Conservation (phyloP, 2,888 invertebrate genomes). For the Rhimphoctona megacephalus region DNA sequence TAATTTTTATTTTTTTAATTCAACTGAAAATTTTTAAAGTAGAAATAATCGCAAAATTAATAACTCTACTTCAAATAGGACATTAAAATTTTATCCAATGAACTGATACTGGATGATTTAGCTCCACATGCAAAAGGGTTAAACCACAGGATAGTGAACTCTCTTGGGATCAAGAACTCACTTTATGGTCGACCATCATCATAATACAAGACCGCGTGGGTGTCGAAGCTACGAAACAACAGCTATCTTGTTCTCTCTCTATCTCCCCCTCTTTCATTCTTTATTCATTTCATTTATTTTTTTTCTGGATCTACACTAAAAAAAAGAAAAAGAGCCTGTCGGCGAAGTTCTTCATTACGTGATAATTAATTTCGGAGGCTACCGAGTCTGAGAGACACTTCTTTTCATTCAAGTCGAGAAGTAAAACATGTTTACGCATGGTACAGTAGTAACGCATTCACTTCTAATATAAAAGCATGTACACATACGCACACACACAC, state of each 20-base stretch:
- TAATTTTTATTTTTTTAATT: too few species aligned
- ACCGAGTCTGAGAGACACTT: constrained; percentile 48
- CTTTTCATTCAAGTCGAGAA: constrained; percentile 54
- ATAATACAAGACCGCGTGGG: constrained; percentile 59
- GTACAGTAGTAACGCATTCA: constrained; percentile 40
- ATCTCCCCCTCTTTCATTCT: constrained; percentile 1
- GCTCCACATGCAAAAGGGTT: background rate
- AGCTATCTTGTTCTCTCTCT: constrained; percentile 30
- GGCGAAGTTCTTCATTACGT: constrained; percentile 73
- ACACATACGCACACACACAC: background rate
- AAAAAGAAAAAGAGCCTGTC: constrained; percentile 54
- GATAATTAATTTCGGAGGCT: constrained; percentile 77
- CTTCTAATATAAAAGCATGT: constrained; percentile 3
- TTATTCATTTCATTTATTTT: constrained; percentile 28
- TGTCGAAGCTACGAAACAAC: constrained; percentile 32
- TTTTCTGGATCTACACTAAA: background rate
- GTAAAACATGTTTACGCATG: constrained; percentile 41
- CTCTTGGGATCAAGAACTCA: too few species aligned
- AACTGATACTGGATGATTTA: background rate
- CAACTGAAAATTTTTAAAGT: background rate
- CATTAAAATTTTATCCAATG: background rate
- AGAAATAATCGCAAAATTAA: too few species aligned
- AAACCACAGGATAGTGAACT: background rate
- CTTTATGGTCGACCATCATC: constrained; percentile 41
- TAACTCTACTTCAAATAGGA: background rate